These are phyloP conservation scores for Barypeithes pellucidus DNA, from an alignment of 2,888 invertebrate species.

Conservation along the genomic window DNA sequence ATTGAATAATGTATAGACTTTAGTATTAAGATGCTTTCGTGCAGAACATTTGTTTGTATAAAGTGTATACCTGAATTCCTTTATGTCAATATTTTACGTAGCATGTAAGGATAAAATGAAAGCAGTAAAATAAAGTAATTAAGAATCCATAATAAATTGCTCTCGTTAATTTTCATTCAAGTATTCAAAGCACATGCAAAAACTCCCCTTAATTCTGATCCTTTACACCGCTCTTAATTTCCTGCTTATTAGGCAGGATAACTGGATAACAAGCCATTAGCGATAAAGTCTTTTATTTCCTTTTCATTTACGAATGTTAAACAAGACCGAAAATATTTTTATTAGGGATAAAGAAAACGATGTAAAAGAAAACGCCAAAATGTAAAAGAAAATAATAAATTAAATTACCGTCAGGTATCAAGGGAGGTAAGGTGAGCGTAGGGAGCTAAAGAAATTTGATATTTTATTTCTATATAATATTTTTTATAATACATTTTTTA, in stretches of 20 bases:
- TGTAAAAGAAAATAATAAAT: conserved; percentile 10
- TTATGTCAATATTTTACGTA: too few species aligned
- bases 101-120: too few species aligned
- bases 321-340: conserved; percentile 15
- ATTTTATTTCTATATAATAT: conserved; percentile 9
- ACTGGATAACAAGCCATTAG: conserved; percentile 27
- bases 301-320: conserved; percentile 15
- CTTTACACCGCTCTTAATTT: conserved; percentile 18
- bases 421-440: background rate
- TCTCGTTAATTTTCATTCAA: background rate
- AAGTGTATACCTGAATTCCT: too few species aligned
- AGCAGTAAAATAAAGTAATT: too few species aligned
- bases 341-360: conserved; percentile 14
- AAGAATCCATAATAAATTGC: too few species aligned
- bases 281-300: conserved; percentile 23
- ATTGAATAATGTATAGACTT: too few species aligned
- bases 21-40: too few species aligned
- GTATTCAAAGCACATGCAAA: background rate
- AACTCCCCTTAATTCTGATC: conserved; percentile 12
- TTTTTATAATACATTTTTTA: too few species aligned
- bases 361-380: conserved; percentile 6
- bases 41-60: too few species aligned
- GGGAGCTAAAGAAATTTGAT: background rate
- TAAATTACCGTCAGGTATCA: conserved; percentile 2
- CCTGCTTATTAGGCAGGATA: conserved; percentile 12